These are phyloP conservation scores for Erythrolamprus reginae DNA, from an alignment of 2,113 vertebrate genomes.

Conservation along the genomic window DNA sequence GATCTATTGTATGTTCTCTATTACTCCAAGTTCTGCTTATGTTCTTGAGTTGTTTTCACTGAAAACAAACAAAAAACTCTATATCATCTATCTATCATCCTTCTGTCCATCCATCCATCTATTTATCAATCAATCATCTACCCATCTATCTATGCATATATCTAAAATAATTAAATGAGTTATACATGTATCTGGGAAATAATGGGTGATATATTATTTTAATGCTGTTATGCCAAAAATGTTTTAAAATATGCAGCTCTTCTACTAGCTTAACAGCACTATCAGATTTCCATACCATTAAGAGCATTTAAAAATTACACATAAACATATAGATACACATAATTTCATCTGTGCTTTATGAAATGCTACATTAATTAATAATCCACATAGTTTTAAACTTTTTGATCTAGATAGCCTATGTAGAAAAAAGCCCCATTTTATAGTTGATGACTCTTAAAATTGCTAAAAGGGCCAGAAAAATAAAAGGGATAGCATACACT, in stretches of 20 bases:
- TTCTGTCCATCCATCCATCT: neutral
- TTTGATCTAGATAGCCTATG: neutral
- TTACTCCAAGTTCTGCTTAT: conserved; percentile 47
- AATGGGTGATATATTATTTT: neutral
- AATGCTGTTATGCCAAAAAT: conserved; percentile 20
- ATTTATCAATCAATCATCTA: too few species aligned
- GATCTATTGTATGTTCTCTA: conserved; percentile 18
- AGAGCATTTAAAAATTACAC: conserved; percentile 25
- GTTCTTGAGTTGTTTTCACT: conserved; percentile 27
- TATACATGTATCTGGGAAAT: neutral
- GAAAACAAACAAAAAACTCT: neutral
- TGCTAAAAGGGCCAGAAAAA: neutral
- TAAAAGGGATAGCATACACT: neutral
- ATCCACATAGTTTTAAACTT: neutral
- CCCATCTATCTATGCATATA: too few species aligned
- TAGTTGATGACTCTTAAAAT: neutral
- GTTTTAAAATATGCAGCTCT: conserved; percentile 21
- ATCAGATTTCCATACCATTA: conserved; percentile 12
- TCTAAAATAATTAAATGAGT: too few species aligned
- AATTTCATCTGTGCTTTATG: neutral
- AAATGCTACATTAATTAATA: neutral
- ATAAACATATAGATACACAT: neutral
- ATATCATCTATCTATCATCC: neutral
- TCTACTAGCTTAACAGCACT: conserved; percentile 11
- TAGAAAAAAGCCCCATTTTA: neutral